Conservation (phyloP, 2,888 invertebrate species). For the Drosophila suboccidentalis region DNA sequence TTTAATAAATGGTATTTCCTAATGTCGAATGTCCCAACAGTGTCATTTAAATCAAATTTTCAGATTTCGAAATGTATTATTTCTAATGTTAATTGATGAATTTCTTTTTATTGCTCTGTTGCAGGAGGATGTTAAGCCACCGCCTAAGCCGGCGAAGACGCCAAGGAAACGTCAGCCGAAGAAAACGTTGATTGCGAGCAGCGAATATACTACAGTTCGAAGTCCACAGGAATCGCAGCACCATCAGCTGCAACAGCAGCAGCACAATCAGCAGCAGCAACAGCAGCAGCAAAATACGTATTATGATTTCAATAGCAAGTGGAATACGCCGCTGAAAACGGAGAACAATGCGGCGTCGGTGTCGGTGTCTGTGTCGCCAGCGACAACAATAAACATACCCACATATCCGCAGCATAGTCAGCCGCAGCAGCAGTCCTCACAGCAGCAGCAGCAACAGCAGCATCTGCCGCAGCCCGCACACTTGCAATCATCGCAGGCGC, state of each 20-base stretch:
- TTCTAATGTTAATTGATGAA: neutral
- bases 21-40: slow-evolving; percentile 31
- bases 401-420: slow-evolving; percentile 86
- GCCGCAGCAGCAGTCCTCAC: slow-evolving; percentile 66
- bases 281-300: slow-evolving; percentile 87
- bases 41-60: slow-evolving; percentile 15
- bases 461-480: slow-evolving; percentile 90
- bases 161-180: slow-evolving; percentile 85
- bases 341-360: slow-evolving; percentile 83
- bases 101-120: slow-evolving; percentile 42
- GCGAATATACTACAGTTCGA: slow-evolving; percentile 79
- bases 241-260: slow-evolving; percentile 79
- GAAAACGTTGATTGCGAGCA: slow-evolving; percentile 82
- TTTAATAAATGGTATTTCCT: slow-evolving; percentile 56
- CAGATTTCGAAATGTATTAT: neutral
- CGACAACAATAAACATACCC: slow-evolving; percentile 82
- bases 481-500: slow-evolving; percentile 91
- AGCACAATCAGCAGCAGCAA: slow-evolving; percentile 75
- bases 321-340: slow-evolving; percentile 89
- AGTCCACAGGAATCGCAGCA: slow-evolving; percentile 81
- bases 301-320: slow-evolving; percentile 93
- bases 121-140: slow-evolving; percentile 82
- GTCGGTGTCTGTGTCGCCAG: slow-evolving; percentile 82
- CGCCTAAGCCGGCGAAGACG: slow-evolving; percentile 83
- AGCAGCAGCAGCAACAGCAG: slow-evolving; percentile 86